Percentiles rank a stretch among this genome's conserved stretches.
These are phyloP conservation scores for Misgurnus anguillicaudatus DNA, from an alignment of 2,113 vertebrate genomes.

Conservation along the genomic window DNA sequence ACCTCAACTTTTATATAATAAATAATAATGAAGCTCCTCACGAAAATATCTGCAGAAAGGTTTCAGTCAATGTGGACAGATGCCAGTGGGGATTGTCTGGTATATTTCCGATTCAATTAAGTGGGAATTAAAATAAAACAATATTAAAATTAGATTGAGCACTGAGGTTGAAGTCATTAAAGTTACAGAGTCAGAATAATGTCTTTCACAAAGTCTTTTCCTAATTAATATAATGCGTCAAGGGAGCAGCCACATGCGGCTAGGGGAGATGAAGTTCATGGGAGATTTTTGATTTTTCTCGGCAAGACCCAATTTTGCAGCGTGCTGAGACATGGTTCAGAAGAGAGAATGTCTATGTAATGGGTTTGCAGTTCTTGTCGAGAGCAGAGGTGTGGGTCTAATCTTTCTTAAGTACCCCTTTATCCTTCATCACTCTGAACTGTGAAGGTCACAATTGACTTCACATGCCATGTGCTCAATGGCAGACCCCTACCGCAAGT, in stretches of 20 bases:
- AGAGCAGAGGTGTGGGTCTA: slow-evolving; percentile 18
- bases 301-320: slow-evolving; percentile 21
- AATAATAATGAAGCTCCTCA: neutral
- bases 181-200: slow-evolving; percentile 46
- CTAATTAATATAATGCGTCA: slow-evolving; percentile 57
- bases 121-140: slow-evolving; percentile 62
- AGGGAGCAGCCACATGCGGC: slow-evolving; percentile 42
- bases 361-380: neutral
- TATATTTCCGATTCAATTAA: slow-evolving; percentile 61
- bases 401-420: slow-evolving; percentile 23
- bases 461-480: slow-evolving; percentile 9
- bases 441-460: slow-evolving; percentile 54
- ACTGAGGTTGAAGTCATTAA: slow-evolving; percentile 54
- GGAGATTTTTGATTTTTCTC: slow-evolving; percentile 38
- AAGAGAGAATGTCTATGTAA: neutral
- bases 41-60: slow-evolving; percentile 32
- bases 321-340: neutral
- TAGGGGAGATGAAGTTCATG: slow-evolving; percentile 39
- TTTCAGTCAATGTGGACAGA: slow-evolving; percentile 40
- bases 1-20: slow-evolving; percentile 29
- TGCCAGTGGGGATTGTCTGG: slow-evolving; percentile 47
- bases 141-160: slow-evolving; percentile 51
- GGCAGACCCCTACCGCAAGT: neutral
- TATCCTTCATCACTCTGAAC: slow-evolving; percentile 32
- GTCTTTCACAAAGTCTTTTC: slow-evolving; percentile 47